Percentiles rank a stretch among this genome's conserved stretches.
Evolutionary conservation across 1,140 invertebrate genomes (phyloP).

Genomic region (Oryctes rhinoceros): DNA sequence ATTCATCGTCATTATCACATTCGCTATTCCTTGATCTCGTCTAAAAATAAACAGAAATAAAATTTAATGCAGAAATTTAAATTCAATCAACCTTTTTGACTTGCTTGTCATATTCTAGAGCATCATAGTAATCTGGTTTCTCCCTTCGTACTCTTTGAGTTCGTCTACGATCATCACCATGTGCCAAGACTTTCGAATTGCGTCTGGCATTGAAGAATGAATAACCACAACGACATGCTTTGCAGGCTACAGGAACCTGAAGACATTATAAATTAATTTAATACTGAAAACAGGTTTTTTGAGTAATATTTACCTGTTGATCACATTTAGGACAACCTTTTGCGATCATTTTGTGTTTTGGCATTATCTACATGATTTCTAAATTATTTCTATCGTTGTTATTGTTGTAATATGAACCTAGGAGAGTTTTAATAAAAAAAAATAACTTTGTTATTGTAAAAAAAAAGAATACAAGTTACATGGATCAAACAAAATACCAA

Average conservation of each 20-base stretch:
- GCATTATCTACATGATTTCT: conserved; percentile 9
- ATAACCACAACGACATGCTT: conserved; percentile 81
- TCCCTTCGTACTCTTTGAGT: conserved; percentile 79
- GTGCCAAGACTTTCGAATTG: conserved; percentile 62
- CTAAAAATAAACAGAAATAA: conserved; percentile 53
- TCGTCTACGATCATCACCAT: conserved; percentile 65
- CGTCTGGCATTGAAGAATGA: conserved; percentile 77
- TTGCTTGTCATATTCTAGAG: conserved; percentile 78
- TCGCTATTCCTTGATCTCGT: conserved; percentile 60
- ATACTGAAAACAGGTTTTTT: conserved; percentile 4
- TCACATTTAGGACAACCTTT: conserved; percentile 72
- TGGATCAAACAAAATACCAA: no score
- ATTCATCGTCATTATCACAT: conserved; percentile 63
- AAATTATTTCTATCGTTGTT: neutral
- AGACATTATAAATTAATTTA: conserved; percentile 36
- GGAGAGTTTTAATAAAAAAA: no score
- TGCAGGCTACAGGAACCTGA: conserved; percentile 82
- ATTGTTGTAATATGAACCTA: neutral
- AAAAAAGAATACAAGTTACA: no score
- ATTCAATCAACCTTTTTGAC: conserved; percentile 64
- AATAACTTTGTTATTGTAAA: no score
- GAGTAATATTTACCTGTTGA: conserved; percentile 63
- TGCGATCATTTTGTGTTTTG: conserved; percentile 66
- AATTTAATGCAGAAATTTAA: neutral
- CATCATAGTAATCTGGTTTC: conserved; percentile 85